phyloP scores from a whole-genome alignment of 2,888 invertebrate genomes.

The Blastobasis adustella region DNA sequence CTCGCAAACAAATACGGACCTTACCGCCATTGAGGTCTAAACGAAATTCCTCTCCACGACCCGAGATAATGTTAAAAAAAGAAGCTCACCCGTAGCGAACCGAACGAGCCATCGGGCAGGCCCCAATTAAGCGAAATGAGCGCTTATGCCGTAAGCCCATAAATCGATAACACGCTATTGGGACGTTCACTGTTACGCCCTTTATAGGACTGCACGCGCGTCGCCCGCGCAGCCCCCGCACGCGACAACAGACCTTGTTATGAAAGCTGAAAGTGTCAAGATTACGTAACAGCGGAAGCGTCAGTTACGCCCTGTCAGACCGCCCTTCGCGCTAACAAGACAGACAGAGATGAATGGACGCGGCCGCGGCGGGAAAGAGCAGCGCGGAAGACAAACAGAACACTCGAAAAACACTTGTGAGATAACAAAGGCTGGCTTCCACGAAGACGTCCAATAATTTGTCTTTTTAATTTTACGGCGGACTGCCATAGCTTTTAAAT shows the following conservation, averaged over 20 bases:
- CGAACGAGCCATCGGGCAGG: slow-evolving; percentile 53
- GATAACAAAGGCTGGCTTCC: slow-evolving; percentile 72
- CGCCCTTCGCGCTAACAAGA: slow-evolving; percentile 67
- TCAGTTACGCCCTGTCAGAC: slow-evolving; percentile 68
- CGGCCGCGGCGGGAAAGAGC: slow-evolving; percentile 39
- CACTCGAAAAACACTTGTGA: slow-evolving; percentile 74
- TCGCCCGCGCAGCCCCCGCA: slow-evolving; percentile 40
- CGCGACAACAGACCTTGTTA: slow-evolving; percentile 69
- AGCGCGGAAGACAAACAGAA: slow-evolving; percentile 59
- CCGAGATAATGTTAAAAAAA: slow-evolving; percentile 32
- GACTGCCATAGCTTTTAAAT: slow-evolving; percentile 69
- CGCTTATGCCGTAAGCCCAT: slow-evolving; percentile 60
- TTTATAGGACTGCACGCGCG: slow-evolving; percentile 53
- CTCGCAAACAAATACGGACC: slow-evolving; percentile 38
- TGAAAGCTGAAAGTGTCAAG: slow-evolving; percentile 68
- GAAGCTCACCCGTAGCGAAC: slow-evolving; percentile 52
- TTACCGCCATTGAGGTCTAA: slow-evolving; percentile 30
- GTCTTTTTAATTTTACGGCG: slow-evolving; percentile 74
- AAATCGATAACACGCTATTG: slow-evolving; percentile 66
- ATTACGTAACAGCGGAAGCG: slow-evolving; percentile 68
- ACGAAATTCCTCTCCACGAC: slow-evolving; percentile 33
- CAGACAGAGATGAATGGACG: slow-evolving; percentile 53
- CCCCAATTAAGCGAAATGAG: slow-evolving; percentile 68
- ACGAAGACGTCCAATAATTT: slow-evolving; percentile 74
- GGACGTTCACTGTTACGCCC: slow-evolving; percentile 58